Percentiles rank a stretch among this genome's conserved stretches.
Evolutionary conservation across 2,797 vertebrate genomes (phyloP).

Genomic region (Pteropus rufus): DNA sequence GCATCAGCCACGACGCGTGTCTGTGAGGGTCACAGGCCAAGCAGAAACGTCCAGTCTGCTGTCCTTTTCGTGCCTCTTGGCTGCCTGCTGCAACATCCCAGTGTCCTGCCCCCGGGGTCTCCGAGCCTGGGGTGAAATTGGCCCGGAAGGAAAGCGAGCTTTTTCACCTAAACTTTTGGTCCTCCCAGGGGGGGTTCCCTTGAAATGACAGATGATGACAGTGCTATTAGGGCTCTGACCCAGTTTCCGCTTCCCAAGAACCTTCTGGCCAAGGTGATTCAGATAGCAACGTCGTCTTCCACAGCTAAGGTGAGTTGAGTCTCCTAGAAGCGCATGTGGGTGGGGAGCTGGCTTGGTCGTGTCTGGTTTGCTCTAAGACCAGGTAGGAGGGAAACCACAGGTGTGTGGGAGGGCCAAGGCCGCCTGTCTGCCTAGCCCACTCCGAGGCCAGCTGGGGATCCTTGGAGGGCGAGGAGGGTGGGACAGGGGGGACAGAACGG

Average conservation of each 20-base stretch:
- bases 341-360: not conserved
- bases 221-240: conserved; percentile 86
- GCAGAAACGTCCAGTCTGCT: not conserved
- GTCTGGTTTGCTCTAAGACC: not conserved
- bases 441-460: not conserved
- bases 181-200: conserved; percentile 77
- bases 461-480: not conserved
- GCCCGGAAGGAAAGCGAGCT: not conserved
- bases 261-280: conserved; percentile 89
- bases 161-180: conserved; percentile 33
- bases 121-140: not conserved
- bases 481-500: not conserved
- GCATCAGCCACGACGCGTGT: not conserved
- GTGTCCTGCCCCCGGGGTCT: not conserved
- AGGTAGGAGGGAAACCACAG: not conserved
- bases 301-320: conserved; percentile 83
- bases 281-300: conserved; percentile 89
- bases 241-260: conserved; percentile 92
- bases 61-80: not conserved
- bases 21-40: not conserved
- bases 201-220: conserved; percentile 82
- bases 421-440: not conserved
- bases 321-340: not conserved
- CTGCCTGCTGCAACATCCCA: not conserved
- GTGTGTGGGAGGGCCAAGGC: not conserved